Conservation (phyloP, 1,140 invertebrate genomes). For the Atta cephalotes region DNA sequence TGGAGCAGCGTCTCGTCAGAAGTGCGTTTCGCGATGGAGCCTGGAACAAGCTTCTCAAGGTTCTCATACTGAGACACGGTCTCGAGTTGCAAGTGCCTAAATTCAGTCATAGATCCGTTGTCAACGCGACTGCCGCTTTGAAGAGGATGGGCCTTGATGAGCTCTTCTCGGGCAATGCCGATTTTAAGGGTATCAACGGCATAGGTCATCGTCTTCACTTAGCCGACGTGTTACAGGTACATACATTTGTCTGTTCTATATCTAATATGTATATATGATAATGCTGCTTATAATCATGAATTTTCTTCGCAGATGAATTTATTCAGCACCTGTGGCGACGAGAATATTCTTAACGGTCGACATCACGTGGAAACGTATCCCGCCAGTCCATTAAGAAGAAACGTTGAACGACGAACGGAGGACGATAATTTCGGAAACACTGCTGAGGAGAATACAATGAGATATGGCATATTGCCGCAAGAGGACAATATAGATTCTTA, state of each 20-base stretch:
- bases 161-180: slow-evolving; percentile 91
- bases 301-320: slow-evolving; percentile 87
- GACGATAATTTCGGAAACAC: neutral
- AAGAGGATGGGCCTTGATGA: slow-evolving; percentile 93
- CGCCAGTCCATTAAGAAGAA: slow-evolving; percentile 85
- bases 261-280: neutral
- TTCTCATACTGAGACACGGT: slow-evolving; percentile 90
- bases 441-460: neutral
- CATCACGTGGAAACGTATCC: slow-evolving; percentile 94
- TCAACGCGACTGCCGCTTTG: slow-evolving; percentile 92
- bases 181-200: slow-evolving; percentile 93
- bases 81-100: slow-evolving; percentile 93
- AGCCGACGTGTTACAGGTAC: slow-evolving; percentile 93
- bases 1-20: slow-evolving; percentile 90
- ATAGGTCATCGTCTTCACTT: slow-evolving; percentile 91
- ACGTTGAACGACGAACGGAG: neutral
- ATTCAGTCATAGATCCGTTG: slow-evolving; percentile 92
- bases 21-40: slow-evolving; percentile 89
- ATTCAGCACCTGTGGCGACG: slow-evolving; percentile 93
- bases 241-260: neutral
- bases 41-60: slow-evolving; percentile 91
- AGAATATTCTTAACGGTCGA: slow-evolving; percentile 88
- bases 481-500: slow-evolving; percentile 13
- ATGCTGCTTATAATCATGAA: neutral
- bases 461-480: slow-evolving; percentile 15